Base-by-base conservation (phyloP, 2,888 invertebrate species). In the Hetaerina titia region DNA sequence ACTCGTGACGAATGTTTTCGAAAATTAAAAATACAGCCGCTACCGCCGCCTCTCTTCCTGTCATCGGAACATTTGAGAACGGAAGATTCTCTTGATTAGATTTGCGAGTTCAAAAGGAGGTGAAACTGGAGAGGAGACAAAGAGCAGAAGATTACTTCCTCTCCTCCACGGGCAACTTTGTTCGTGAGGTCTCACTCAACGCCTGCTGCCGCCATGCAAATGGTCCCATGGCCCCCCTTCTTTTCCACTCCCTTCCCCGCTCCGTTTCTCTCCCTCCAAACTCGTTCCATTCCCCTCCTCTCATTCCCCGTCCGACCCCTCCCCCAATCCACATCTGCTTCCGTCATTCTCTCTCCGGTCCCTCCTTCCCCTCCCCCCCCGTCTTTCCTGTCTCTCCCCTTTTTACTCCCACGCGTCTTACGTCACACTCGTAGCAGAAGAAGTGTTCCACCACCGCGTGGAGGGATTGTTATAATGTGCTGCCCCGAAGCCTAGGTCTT, bases 101-200 rank as follows among this genome's bases (percentile, higher is more conserved):
- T 81, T 81, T 25, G n/a, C 22, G 69, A 31, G 81, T 81, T 31
- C 81, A 31, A 31, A 9, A 15, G 81, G 17, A 81, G 45, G 81
- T 8, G 74, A 74, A 22, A 13, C 60, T 5, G 31, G 31, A n/a
- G 19, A 22, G 22, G n/a, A n/a, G 69, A n/a, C n/a, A n/a, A n/a
- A n/a, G 69, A 69, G 69, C 69, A 22, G 69, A 7, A 22, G 69
- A 69, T 69, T 22, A 69, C 69, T 69, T n/a, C 69, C n/a, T 69
- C 22, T 19, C 6, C 5, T 19, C 81, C 31, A 31, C 81, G 81
- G 31, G 25, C 31, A 81, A 81, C 81, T 81, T 81, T 11, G 25
- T 31, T 81, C 81, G 81, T 81, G 81, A 81, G 31, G 56, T 89
- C 89, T 89, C 89, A 31, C 81, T 81, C 81, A 81, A 81, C 81